phyloP scores from a whole-genome alignment of 2,797 vertebrate genomes.

The Acomys russatus region DNA sequence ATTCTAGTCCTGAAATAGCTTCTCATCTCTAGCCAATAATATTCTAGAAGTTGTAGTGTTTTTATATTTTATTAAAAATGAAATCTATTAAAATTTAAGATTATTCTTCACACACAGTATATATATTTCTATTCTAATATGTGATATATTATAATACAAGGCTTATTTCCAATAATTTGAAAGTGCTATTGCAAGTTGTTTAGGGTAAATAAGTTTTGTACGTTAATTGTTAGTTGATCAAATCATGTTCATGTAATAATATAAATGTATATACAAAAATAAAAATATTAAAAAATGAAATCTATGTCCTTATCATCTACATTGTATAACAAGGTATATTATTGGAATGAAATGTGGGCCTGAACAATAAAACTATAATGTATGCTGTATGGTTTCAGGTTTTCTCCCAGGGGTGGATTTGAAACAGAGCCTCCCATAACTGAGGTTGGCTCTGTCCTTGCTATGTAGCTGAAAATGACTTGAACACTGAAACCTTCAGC shows the following conservation, averaged over 20 bases:
- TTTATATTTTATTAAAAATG: not conserved
- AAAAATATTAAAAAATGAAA: not conserved
- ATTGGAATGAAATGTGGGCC: not conserved
- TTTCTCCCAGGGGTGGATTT: too few relatives aligned
- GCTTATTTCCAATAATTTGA: too few relatives aligned
- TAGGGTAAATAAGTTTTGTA: too few relatives aligned
- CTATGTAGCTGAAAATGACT: not conserved
- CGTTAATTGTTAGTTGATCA: too few relatives aligned
- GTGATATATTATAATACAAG: too few relatives aligned
- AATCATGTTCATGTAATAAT: too few relatives aligned
- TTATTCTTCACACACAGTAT: too few relatives aligned
- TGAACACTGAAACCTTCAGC: not conserved
- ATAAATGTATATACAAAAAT: too few relatives aligned
- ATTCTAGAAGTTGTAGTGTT: conserved; percentile 5
- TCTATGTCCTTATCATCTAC: not conserved
- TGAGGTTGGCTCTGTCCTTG: not conserved
- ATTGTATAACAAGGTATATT: not conserved
- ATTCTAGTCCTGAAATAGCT: not conserved
- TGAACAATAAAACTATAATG: not conserved
- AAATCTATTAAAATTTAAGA: too few relatives aligned
- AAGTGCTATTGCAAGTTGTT: too few relatives aligned
- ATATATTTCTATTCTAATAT: too few relatives aligned
- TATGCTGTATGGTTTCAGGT: not conserved
- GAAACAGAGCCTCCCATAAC: not conserved
- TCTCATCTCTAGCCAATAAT: not conserved